phyloP scores from a whole-genome alignment of 2,113 vertebrate species.

The Heloderma charlesbogerti region DNA sequence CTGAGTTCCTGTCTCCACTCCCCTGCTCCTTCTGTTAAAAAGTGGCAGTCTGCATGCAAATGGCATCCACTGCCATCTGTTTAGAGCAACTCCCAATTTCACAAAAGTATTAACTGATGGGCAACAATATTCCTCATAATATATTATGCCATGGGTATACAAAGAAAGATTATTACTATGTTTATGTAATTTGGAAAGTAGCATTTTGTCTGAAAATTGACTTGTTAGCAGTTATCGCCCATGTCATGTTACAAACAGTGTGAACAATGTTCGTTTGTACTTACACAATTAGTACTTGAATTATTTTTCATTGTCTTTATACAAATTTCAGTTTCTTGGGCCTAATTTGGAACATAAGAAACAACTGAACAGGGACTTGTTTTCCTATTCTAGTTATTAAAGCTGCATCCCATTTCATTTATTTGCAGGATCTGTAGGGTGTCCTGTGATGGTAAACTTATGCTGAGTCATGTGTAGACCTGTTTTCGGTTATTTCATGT shows the following conservation, averaged over 20 bases:
- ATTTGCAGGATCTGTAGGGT: conserved; percentile 34
- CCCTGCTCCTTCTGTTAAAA: background rate
- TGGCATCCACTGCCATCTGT: conserved; percentile 26
- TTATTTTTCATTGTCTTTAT: background rate
- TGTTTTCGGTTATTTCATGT: conserved; percentile 34
- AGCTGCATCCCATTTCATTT: background rate
- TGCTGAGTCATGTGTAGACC: background rate
- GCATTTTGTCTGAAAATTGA: conserved; percentile 57
- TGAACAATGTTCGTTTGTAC: conserved; percentile 1
- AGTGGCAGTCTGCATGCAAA: conserved; percentile 30
- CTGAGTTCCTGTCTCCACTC: background rate
- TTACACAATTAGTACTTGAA: background rate
- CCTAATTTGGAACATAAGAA: background rate
- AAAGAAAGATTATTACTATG: conserved; percentile 30
- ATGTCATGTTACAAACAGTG: conserved; percentile 33
- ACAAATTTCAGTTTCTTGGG: background rate
- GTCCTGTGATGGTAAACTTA: background rate
- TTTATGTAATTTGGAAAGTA: conserved; percentile 25
- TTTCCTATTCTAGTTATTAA: background rate
- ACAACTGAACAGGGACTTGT: background rate
- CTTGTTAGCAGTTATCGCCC: conserved; percentile 42
- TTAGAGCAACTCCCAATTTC: conserved; percentile 26
- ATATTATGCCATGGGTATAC: background rate
- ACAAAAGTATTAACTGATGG: conserved; percentile 40
- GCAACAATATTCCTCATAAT: conserved; percentile 27